Evolutionary conservation across 2,797 vertebrate species (phyloP).

Genomic region (Enteromius viviparus): DNA sequence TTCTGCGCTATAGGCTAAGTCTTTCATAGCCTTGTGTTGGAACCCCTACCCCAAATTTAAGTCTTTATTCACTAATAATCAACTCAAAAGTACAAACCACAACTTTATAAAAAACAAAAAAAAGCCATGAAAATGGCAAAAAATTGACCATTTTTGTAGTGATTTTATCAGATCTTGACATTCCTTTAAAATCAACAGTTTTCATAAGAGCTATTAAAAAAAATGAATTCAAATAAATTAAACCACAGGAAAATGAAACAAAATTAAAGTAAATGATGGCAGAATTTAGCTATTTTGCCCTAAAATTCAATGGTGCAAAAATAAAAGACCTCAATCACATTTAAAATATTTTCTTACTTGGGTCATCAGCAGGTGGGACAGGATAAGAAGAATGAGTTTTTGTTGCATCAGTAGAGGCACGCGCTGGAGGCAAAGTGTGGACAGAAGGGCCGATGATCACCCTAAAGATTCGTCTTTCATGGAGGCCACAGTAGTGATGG

Average conservation of each 20-base stretch:
- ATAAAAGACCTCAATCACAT: background rate
- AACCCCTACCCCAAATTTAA: background rate
- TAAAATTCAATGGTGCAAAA: background rate
- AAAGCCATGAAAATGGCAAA: no score
- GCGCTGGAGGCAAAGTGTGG: slow-evolving; percentile 11
- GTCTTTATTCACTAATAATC: background rate
- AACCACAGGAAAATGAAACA: background rate
- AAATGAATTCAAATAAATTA: background rate
- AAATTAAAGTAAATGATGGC: background rate
- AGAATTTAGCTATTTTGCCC: background rate
- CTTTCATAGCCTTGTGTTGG: background rate
- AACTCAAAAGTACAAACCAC: background rate
- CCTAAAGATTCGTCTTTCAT: slow-evolving; percentile 89
- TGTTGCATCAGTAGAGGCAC: slow-evolving; percentile 31
- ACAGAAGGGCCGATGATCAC: slow-evolving; percentile 77
- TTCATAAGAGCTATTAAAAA: background rate
- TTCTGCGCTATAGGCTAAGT: background rate
- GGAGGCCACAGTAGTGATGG: slow-evolving; percentile 96
- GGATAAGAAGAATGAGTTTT: background rate
- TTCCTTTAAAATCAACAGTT: background rate
- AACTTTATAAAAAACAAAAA: background rate
- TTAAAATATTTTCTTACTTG: slow-evolving; percentile 61
- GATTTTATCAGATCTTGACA: background rate
- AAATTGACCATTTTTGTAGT: background rate
- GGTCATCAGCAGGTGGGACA: slow-evolving; percentile 59